phyloP scores from a whole-genome alignment of 2,888 invertebrate species.

The Tetropium fuscum region DNA sequence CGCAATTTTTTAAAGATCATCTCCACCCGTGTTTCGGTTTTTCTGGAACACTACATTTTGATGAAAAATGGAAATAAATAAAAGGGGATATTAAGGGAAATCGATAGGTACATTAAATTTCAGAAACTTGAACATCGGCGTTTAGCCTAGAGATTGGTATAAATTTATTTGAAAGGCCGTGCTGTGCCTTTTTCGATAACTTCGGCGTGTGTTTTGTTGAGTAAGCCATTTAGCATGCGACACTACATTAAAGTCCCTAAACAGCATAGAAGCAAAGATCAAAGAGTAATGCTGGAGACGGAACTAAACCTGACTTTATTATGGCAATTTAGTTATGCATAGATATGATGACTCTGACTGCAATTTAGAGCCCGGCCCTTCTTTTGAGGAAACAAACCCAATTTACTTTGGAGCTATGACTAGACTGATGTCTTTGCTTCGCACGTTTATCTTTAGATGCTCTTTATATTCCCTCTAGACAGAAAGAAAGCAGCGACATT shows the following conservation, averaged over 20 bases:
- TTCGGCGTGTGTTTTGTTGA: no score
- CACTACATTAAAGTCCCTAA: constrained; percentile 2
- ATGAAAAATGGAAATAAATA: no score
- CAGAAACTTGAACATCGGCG: no score
- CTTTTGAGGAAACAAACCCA: constrained; percentile 57
- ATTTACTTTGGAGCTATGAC: constrained; percentile 36
- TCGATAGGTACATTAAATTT: no score
- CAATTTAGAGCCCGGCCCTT: constrained; percentile 49
- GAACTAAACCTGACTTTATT: constrained; percentile 26
- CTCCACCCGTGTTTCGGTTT: no score
- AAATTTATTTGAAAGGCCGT: no score
- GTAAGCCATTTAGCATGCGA: neutral
- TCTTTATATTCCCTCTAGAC: constrained; percentile 14
- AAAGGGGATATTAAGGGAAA: no score
- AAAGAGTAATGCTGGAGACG: constrained; percentile 12
- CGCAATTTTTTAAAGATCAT: no score
- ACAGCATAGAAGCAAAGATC: constrained; percentile 20
- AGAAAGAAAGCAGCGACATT: constrained; percentile 6
- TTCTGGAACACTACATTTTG: no score
- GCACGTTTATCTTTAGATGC: constrained; percentile 15
- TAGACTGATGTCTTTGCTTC: constrained; percentile 19
- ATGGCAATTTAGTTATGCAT: constrained; percentile 28
- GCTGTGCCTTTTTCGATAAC: no score
- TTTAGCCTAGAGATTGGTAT: no score
- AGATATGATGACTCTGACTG: constrained; percentile 31